These are phyloP conservation scores for Prunella strophiata DNA, from an alignment of 2,797 vertebrate species.

Conservation along the genomic window DNA sequence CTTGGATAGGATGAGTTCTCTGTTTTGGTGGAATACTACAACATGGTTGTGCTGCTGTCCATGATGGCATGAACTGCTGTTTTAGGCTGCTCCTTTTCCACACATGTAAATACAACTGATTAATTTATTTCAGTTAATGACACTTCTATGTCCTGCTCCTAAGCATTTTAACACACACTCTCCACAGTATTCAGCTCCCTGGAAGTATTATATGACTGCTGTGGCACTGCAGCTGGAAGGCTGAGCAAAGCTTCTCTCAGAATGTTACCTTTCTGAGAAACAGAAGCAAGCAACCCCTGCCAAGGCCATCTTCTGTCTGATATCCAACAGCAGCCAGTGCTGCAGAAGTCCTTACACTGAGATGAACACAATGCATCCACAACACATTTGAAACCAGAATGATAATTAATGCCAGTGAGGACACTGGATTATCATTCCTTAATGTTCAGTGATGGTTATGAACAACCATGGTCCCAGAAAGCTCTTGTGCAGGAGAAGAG, in stretches of 20 bases:
- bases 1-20: not conserved
- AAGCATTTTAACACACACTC: not conserved
- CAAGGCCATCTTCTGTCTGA: not conserved
- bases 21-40: not conserved
- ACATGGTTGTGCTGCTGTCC: not conserved
- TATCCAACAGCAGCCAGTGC: not conserved
- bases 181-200: not conserved
- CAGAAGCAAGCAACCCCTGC: not conserved
- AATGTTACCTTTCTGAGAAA: not conserved
- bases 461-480: not conserved
- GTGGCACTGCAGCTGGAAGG: not conserved
- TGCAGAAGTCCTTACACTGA: not conserved
- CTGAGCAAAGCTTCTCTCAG: not conserved
- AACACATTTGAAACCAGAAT: not conserved
- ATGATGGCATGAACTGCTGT: not conserved
- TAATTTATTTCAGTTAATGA: not conserved
- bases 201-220: not conserved
- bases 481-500: not conserved
- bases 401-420: not conserved
- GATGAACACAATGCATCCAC: not conserved
- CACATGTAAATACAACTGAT: not conserved
- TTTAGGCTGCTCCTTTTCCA: not conserved
- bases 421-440: not conserved
- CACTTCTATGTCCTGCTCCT: not conserved
- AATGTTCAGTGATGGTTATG: not conserved